phyloP scores from a whole-genome alignment of 2,113 vertebrate species.

The Stegostoma tigrinum region DNA sequence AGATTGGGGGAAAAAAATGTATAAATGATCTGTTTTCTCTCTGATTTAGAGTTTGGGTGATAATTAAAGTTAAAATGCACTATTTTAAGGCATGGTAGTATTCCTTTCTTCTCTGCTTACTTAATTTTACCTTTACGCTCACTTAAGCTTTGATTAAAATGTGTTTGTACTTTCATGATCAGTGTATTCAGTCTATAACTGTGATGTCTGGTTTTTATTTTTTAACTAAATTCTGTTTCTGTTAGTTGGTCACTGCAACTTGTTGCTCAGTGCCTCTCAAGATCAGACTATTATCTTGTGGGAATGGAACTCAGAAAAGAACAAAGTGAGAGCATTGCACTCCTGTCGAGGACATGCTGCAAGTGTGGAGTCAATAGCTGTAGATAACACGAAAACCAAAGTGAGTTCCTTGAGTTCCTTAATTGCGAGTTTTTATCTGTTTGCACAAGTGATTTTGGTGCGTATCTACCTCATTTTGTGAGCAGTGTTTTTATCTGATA shows the following conservation, averaged over 20 bases:
- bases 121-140: background rate
- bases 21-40: background rate
- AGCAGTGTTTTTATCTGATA: background rate
- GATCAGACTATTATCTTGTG: conserved; percentile 87
- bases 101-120: background rate
- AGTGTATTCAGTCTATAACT: background rate
- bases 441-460: background rate
- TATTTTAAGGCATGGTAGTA: background rate
- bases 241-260: conserved; percentile 73
- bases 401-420: conserved; percentile 59
- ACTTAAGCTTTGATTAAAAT: background rate
- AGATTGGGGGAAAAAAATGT: background rate
- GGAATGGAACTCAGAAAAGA: conserved; percentile 89
- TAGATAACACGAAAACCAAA: conserved; percentile 75
- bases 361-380: conserved; percentile 77
- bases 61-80: background rate
- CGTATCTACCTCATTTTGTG: background rate
- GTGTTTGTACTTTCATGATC: background rate
- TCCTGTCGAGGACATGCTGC: conserved; percentile 87
- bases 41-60: background rate
- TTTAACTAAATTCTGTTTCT: conserved; percentile 36
- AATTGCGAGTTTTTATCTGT: background rate
- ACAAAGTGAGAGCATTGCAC: conserved; percentile 81
- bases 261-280: conserved; percentile 85
- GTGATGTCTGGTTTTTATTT: background rate